phyloP scores from a whole-genome alignment of 1,140 invertebrate genomes.

The Drosophila melanogaster region Release_6_plus_ISO1_MT NT_033779.5:4632001-4632500 shows the following conservation, averaged over 20 bases:
- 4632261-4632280: constrained; percentile 14
- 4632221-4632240: constrained; percentile 25
- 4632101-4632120: constrained; percentile 44
- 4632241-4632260: constrained; percentile 31
- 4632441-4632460: constrained; percentile 74
- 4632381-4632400: constrained; percentile 69
- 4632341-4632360: constrained; percentile 83
- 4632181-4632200: constrained; percentile 59
- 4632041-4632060: constrained; percentile 39
- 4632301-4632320: constrained; percentile 71
- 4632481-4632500: constrained; percentile 78
- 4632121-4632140: constrained; percentile 23
- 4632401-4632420: constrained; percentile 63
- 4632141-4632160: constrained; percentile 47
- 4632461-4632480: constrained; percentile 63
- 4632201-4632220: constrained; percentile 42
- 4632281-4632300: constrained; percentile 35
- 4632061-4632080: constrained; percentile 34
- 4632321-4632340: constrained; percentile 72
- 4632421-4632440: constrained; percentile 48
- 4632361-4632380: constrained; percentile 70
- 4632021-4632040: constrained; percentile 33
- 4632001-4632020: constrained; percentile 42
- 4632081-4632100: constrained; percentile 44
- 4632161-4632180: constrained; percentile 53